phyloP scores from a whole-genome alignment of 1,140 invertebrate genomes.

The Polypedilum vanderplanki region DNA sequence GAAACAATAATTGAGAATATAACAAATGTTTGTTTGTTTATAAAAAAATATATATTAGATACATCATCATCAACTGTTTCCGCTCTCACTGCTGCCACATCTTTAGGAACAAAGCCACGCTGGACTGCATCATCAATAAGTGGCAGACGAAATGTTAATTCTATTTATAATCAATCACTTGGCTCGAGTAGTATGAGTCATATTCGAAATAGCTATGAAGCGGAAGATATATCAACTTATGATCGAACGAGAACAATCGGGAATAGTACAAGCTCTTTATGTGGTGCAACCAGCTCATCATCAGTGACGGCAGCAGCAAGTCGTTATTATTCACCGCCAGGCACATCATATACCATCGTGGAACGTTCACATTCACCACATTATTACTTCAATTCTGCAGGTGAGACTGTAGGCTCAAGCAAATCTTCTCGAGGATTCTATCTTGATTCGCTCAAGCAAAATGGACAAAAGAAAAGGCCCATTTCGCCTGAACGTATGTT shows the following conservation, averaged over 20 bases:
- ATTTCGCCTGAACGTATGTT: slow-evolving; percentile 64
- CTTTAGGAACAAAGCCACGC: slow-evolving; percentile 12
- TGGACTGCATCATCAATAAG: neutral
- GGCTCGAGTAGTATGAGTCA: slow-evolving; percentile 35
- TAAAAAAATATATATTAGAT: neutral
- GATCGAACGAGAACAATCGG: slow-evolving; percentile 34
- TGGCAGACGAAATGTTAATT: neutral
- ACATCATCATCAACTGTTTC: slow-evolving; percentile 34
- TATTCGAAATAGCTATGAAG: slow-evolving; percentile 43
- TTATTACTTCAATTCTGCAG: slow-evolving; percentile 41
- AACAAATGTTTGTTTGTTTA: too few relatives aligned
- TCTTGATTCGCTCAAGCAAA: slow-evolving; percentile 20
- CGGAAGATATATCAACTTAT: slow-evolving; percentile 36
- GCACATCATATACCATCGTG: slow-evolving; percentile 77
- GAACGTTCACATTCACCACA: slow-evolving; percentile 69
- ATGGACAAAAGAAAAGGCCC: slow-evolving; percentile 55
- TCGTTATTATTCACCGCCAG: slow-evolving; percentile 59
- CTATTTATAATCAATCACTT: slow-evolving; percentile 22
- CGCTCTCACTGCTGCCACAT: slow-evolving; percentile 35
- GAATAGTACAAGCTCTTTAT: slow-evolving; percentile 42
- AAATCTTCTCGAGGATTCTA: neutral
- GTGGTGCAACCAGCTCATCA: slow-evolving; percentile 40
- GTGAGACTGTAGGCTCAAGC: slow-evolving; percentile 43
- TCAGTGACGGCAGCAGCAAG: slow-evolving; percentile 45
- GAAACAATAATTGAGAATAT: too few relatives aligned